Percentiles rank a stretch among this genome's conserved stretches.
phyloP scores from a whole-genome alignment of 2,888 invertebrate species.

The Catocala sponsa region DNA sequence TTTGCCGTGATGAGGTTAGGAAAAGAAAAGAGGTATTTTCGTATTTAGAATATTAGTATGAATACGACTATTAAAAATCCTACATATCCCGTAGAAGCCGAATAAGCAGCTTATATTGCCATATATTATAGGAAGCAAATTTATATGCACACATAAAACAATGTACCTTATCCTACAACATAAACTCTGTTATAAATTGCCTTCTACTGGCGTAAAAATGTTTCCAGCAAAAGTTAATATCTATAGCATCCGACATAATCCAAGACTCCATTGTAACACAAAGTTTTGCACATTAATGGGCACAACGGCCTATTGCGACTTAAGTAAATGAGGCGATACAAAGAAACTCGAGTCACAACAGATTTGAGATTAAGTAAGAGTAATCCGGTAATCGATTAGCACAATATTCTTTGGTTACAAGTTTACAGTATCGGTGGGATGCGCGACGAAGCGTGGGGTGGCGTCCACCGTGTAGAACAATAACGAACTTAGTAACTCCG shows the following conservation, averaged over 20 bases:
- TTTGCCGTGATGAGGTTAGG: too few relatives aligned
- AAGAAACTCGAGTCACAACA: constrained; percentile 18
- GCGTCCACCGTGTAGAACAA: constrained; percentile 41
- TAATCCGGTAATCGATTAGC: constrained; percentile 18
- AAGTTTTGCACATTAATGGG: constrained; percentile 27
- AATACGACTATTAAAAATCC: too few relatives aligned
- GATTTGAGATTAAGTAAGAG: constrained; percentile 20
- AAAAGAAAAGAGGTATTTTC: too few relatives aligned
- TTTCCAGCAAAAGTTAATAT: constrained; percentile 14
- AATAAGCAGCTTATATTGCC: too few relatives aligned
- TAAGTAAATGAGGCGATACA: constrained; percentile 25
- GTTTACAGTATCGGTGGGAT: constrained; percentile 13
- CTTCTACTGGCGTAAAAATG: constrained; percentile 16
- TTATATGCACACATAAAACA: constrained; percentile 9
- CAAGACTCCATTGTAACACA: constrained; percentile 18
- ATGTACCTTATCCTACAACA: not conserved
- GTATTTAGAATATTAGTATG: too few relatives aligned
- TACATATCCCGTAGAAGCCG: too few relatives aligned
- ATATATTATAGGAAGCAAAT: not conserved
- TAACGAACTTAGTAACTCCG: constrained; percentile 53
- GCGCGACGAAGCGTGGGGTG: constrained; percentile 3
- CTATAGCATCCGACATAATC: constrained; percentile 24
- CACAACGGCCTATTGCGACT: constrained; percentile 17
- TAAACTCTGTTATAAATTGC: constrained; percentile 13
- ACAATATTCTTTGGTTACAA: constrained; percentile 13